A percentile compares a stretch with the other conserved stretches of the same genome.
Conservation (phyloP, 2,113 vertebrate genomes). For the Struthidea cinerea region DNA sequence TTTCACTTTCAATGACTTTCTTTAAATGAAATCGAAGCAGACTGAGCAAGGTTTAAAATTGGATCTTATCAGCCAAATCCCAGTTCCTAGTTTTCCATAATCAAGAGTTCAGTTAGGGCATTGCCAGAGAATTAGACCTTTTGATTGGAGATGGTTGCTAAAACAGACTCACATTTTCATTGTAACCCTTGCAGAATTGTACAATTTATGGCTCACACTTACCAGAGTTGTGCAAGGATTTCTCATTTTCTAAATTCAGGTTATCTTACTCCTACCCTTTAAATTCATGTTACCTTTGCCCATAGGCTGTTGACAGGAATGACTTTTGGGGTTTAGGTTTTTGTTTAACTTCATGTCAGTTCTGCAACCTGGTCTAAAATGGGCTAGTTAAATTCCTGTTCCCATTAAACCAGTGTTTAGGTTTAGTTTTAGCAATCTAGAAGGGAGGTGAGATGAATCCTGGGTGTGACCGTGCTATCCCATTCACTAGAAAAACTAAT, state of each 20-base stretch:
- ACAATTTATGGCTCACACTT: neutral
- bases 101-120: neutral
- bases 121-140: neutral
- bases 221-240: neutral
- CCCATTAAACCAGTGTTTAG: neutral
- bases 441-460: neutral
- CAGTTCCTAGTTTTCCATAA: neutral
- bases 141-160: neutral
- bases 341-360: neutral
- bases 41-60: neutral
- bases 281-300: neutral
- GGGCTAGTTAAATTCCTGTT: neutral
- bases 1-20: neutral
- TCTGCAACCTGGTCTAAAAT: neutral
- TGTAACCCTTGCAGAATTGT: neutral
- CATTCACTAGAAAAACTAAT: neutral
- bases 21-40: neutral
- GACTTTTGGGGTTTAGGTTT: neutral
- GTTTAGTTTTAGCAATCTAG: neutral
- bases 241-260: neutral
- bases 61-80: neutral
- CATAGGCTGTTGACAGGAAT: neutral
- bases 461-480: neutral
- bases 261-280: neutral
- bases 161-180: neutral